A percentile compares a stretch with the other conserved stretches of the same genome.
phyloP scores from a whole-genome alignment of 2,113 vertebrate genomes.

The Montifringilla adamsi region DNA sequence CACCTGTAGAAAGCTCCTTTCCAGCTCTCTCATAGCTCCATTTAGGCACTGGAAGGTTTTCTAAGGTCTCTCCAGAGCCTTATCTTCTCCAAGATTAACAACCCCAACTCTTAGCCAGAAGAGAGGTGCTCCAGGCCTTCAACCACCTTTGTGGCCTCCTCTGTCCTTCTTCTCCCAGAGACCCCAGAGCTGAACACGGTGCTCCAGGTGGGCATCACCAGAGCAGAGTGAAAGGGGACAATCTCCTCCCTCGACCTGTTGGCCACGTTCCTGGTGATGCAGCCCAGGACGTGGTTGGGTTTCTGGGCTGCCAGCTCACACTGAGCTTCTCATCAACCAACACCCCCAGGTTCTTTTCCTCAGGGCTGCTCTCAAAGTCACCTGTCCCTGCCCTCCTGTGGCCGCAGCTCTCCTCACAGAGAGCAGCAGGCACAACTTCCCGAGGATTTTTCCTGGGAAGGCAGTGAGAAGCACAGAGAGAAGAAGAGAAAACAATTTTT shows the following conservation, averaged over 20 bases:
- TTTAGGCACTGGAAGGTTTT: background rate
- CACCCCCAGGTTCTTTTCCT: background rate
- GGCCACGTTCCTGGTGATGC: background rate
- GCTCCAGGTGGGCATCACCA: background rate
- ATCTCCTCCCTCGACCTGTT: background rate
- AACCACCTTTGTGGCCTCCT: background rate
- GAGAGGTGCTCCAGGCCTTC: background rate
- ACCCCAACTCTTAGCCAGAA: background rate
- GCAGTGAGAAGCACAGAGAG: too few species aligned
- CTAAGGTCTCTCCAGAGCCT: background rate
- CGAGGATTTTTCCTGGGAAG: too few species aligned
- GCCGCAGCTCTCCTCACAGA: too few species aligned
- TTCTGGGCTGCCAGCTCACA: background rate
- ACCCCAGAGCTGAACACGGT: accelerated
- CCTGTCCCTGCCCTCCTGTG: background rate
- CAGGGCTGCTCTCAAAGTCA: background rate
- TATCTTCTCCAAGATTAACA: background rate
- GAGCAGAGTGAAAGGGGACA: background rate
- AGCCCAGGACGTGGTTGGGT: background rate
- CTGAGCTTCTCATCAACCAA: background rate
- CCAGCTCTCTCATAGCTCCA: background rate
- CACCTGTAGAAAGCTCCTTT: background rate
- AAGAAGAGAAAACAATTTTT: too few species aligned
- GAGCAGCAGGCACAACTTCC: too few species aligned
- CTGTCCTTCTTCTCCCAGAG: background rate